Conservation (phyloP, 2,113 vertebrate species). For the Protobothrops flavoviridis region DNA sequence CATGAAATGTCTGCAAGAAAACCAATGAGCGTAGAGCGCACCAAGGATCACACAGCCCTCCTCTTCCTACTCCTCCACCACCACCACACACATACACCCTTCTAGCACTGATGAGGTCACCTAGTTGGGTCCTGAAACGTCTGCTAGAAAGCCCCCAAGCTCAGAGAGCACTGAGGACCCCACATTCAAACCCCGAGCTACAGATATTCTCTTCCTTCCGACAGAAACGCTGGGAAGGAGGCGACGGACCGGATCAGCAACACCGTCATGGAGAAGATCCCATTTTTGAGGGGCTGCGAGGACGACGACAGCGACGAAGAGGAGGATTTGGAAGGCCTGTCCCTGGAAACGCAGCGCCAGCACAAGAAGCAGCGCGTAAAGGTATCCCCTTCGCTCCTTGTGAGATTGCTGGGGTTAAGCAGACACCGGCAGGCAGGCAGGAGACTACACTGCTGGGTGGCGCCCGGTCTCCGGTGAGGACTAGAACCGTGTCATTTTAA, state of each 20-base stretch:
- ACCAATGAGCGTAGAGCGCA: too few relatives aligned
- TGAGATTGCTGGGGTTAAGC: background rate
- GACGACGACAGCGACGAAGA: conserved; percentile 89
- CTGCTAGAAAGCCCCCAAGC: background rate
- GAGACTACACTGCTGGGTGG: background rate
- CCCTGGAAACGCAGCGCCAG: conserved; percentile 77
- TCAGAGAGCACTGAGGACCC: background rate
- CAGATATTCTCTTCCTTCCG: background rate
- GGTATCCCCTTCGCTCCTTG: conserved; percentile 36
- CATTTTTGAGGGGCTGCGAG: conserved; percentile 82
- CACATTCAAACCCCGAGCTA: background rate
- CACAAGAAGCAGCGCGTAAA: conserved; percentile 79
- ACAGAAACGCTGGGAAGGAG: conserved; percentile 85
- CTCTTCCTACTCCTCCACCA: background rate
- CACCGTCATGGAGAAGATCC: conserved; percentile 82
- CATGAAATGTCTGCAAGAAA: background rate
- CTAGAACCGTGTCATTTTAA: too few relatives aligned
- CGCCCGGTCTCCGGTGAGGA: background rate
- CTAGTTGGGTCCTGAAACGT: background rate
- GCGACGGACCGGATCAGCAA: conserved; percentile 71
- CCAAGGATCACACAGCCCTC: background rate
- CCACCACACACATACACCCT: background rate
- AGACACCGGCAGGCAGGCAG: too few relatives aligned
- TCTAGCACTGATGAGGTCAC: background rate
- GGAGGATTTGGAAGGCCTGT: conserved; percentile 80